These are phyloP conservation scores for Stegodyphus dumicola DNA, from an alignment of 1,140 invertebrate species.

Conservation along the genomic window DNA sequence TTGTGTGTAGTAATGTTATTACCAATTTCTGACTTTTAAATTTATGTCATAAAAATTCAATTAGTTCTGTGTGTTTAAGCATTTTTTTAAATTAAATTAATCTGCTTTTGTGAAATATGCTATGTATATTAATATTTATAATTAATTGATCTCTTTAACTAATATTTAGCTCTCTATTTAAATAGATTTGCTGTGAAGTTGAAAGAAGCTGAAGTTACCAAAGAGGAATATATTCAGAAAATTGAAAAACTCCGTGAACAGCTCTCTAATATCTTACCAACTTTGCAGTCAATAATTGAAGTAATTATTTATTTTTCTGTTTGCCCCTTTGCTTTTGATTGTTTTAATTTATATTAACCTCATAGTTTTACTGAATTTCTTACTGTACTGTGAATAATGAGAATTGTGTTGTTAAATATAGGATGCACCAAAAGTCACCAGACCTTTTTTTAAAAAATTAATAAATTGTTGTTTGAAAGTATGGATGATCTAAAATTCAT, in stretches of 20 bases:
- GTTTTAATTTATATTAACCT: background rate
- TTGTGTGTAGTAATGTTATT: too few relatives aligned
- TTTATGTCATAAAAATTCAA: too few relatives aligned
- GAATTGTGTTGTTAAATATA: background rate
- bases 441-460: background rate
- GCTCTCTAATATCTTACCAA: constrained; percentile 84
- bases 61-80: background rate
- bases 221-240: constrained; percentile 79
- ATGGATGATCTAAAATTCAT: too few relatives aligned
- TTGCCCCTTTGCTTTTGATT: too few relatives aligned
- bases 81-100: background rate
- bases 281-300: constrained; percentile 79
- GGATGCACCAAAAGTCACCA: background rate
- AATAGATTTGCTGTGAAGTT: constrained; percentile 79
- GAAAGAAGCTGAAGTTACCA: constrained; percentile 79
- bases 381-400: background rate
- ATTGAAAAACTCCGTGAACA: constrained; percentile 84
- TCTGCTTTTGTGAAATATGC: too few relatives aligned
- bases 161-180: constrained; percentile 6
- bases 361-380: background rate
- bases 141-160: too few relatives aligned
- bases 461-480: too few relatives aligned
- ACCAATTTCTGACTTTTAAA: too few relatives aligned
- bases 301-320: constrained; percentile 65
- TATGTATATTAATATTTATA: too few relatives aligned